Evolutionary conservation across 2,113 vertebrate genomes (phyloP), one percentile per base, ranked within the genome.

Genomic region (Podocnemis expansa): DNA sequence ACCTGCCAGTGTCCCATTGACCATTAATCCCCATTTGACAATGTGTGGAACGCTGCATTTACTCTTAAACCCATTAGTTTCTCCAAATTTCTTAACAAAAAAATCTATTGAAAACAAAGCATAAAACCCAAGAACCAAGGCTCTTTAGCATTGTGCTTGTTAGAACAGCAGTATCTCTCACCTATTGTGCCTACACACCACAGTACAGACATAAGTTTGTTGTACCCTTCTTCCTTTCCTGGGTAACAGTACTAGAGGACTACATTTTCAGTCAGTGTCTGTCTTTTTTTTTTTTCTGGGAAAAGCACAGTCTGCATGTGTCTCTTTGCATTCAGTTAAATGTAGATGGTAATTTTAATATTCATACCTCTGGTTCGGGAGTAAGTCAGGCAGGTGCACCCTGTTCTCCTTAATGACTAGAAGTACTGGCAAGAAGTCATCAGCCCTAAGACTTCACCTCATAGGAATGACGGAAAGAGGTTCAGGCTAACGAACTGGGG

Each of bases 191-290:
- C 51, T 4, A 16, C 1, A 2, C 5, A 38, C 29, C 12, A 6
- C 52, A 67, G 34, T 45, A 73, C 17, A 84, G 41, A 21, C 70
- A 78, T 38, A 25, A 2, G 6, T 10, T 2, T 3, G 84, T 29
- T 17, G 49, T 1, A 41, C 16, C 27, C 9, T 60, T 47, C 0
- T 13, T 43, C 47, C 58, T 2, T 54, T 22, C 43, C 24, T 31
- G 16, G 34, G 14, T 8, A 76, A 5, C 16, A 1, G 4, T 3
- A 38, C 51, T 78, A 41, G 52, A 58, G 47, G 43, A 17, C 5
- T 21, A 31, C 0, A 6, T 11, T 67, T 24, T 45, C 17, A 67
- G 21, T 34, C 70, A 12, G 14, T 5, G 0, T 5, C 0, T 41
- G 41, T 22, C 9, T 24, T 22, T 2, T 52, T 27, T 54, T 63